These are phyloP conservation scores for Pseudochaenichthys georgianus DNA, from an alignment of 2,797 vertebrate species.

Conservation along the genomic window DNA sequence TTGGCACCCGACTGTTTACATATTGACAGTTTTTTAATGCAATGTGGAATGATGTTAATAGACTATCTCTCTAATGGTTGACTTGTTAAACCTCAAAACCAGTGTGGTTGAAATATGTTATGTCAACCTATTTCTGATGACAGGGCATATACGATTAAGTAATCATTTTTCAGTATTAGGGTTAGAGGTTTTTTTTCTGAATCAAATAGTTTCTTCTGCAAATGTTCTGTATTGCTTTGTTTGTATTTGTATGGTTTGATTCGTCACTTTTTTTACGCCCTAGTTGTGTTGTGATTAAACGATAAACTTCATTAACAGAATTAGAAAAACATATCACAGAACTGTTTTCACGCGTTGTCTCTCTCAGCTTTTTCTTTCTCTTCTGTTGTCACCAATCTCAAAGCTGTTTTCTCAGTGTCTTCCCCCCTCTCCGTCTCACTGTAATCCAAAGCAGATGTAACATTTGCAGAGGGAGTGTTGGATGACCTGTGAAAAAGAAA, in stretches of 20 bases:
- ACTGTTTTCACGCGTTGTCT: background rate
- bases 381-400: slow-evolving; percentile 15
- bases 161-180: background rate
- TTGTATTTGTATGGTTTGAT: background rate
- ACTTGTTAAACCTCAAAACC: slow-evolving; percentile 56
- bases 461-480: slow-evolving; percentile 62
- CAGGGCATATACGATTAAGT: background rate
- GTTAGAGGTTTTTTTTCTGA: background rate
- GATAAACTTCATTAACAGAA: background rate
- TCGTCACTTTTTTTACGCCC: background rate
- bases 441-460: slow-evolving; percentile 56
- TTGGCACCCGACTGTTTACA: slow-evolving; percentile 42
- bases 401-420: background rate
- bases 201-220: background rate
- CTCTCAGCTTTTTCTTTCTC: background rate
- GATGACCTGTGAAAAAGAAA: slow-evolving; percentile 55
- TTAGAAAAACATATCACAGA: slow-evolving; percentile 1
- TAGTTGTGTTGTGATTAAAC: background rate
- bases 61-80: slow-evolving; percentile 56
- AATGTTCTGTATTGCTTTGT: background rate
- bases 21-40: slow-evolving; percentile 39
- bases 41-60: slow-evolving; percentile 57
- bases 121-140: background rate
- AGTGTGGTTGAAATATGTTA: slow-evolving; percentile 3
- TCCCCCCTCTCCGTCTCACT: slow-evolving; percentile 2